Evolutionary conservation across 1,140 invertebrate species (phyloP), one percentile per base, ranked within the genome.

Genomic region (Drosophila sproati): DNA sequence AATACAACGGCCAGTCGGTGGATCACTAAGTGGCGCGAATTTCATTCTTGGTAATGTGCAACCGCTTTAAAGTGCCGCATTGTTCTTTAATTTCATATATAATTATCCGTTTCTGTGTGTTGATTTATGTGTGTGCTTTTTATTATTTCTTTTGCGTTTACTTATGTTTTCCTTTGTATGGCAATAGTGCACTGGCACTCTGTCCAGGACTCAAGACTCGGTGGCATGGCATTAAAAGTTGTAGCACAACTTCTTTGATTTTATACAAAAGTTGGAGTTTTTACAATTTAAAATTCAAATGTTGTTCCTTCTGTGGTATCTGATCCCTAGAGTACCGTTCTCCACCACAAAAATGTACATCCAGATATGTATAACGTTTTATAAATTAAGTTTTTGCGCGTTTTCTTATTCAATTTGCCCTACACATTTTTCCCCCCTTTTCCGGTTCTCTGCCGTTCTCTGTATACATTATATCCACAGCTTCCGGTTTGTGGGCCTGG

Each of bases 91-190:
- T 66, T 66, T 51, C 59, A 32, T 55, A 51, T 57, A 63, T 50
- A 72, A 34, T 60, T 55, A 43, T 20, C 52, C 35, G 61, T 56
- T 43, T 43, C 31, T n/a, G 37, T 37, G 35, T 50, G 72, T 67
- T 79, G 83, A 88, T 88, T 88, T 88, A 77, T 82, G 73, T 61
- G 41, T 66, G 35, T 66, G 29, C 20, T 20, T 20, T 20, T 20
- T 20, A 12, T 77, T 73, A n/a, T 43, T 76, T 73, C 71, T 78
- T 52, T 34, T 34, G 12, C 5, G 3, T 20, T 20, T 20, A 54
- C 77, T 68, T 67, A 56, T 77, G 67, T 61, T 68, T 63, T 60
- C 79, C 57, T 60, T 60, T 43, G 51, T 52, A 29, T 10, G 51
- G 5, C 43, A 43, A 50, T 50, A 45, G 41, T 47, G 56, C 56